A percentile compares a stretch with the other conserved stretches of the same genome.
phyloP scores from a whole-genome alignment of 2,113 vertebrate species.

The Epinephelus lanceolatus region DNA sequence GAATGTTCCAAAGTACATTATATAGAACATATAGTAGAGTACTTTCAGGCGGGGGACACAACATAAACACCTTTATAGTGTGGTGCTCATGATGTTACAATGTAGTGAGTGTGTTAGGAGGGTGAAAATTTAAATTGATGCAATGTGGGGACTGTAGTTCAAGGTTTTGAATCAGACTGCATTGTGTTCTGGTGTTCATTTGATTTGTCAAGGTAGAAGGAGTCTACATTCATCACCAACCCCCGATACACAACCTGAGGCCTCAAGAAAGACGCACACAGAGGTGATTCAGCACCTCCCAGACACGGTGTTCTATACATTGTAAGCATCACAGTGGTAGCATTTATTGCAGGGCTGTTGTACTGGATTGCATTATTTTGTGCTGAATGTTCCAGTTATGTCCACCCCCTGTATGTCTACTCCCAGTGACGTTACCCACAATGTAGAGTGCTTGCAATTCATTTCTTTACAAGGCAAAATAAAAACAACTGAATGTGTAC shows the following conservation, averaged over 20 bases:
- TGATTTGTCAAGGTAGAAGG: not conserved
- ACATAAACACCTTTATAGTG: not conserved
- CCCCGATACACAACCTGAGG: not conserved
- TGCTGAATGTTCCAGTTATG: constrained; percentile 16
- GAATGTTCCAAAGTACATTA: not conserved
- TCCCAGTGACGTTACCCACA: constrained; percentile 10
- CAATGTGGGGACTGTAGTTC: not conserved
- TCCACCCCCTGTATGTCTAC: not conserved
- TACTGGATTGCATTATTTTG: constrained; percentile 29
- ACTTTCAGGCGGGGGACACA: not conserved
- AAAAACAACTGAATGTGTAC: constrained; percentile 46
- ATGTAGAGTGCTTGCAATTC: constrained; percentile 29
- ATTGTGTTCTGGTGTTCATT: not conserved
- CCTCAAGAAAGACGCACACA: not conserved
- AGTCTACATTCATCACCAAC: not conserved
- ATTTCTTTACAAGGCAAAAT: constrained; percentile 50
- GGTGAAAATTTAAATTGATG: not conserved
- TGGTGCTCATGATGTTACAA: too few species aligned
- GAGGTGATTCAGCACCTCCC: not conserved
- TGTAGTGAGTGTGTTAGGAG: not conserved
- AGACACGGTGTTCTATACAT: not conserved
- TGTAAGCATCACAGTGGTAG: not conserved
- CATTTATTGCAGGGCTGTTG: constrained; percentile 7
- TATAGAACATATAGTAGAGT: not conserved
- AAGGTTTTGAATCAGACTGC: not conserved